Evolutionary conservation across 2,113 vertebrate species (phyloP).

Genomic region (Rhynchopsitta pachyrhyncha): DNA sequence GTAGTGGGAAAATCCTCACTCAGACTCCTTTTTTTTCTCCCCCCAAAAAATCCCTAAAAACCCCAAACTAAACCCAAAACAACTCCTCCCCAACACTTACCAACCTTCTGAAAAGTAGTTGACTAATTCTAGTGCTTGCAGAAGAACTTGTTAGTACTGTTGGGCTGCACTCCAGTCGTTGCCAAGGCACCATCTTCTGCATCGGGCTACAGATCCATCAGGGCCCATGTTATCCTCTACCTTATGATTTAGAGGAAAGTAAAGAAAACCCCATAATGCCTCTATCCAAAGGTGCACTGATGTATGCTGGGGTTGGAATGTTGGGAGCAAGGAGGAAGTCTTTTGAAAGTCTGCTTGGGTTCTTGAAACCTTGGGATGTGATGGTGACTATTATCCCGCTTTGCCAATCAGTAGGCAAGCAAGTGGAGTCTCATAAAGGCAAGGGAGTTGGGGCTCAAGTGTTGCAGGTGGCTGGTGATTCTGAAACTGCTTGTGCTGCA

Average conservation of each 20-base stretch:
- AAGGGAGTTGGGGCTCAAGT: not conserved
- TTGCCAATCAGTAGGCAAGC: not conserved
- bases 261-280: not conserved
- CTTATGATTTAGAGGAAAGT: not conserved
- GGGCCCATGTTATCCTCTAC: not conserved
- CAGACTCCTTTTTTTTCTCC: accelerated
- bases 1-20: not conserved
- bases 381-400: not conserved
- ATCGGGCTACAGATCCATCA: not conserved
- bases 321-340: not conserved
- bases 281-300: not conserved
- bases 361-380: not conserved
- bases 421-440: not conserved
- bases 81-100: not conserved
- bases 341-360: not conserved
- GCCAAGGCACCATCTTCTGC: not conserved
- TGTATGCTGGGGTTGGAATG: not conserved
- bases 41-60: not conserved
- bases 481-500: not conserved
- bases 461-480: not conserved
- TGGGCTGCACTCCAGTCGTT: not conserved
- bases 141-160: not conserved
- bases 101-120: not conserved
- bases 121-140: not conserved
- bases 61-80: not conserved